Conservation (phyloP, 2,113 vertebrate genomes). For the Chinchilla lanigera region DNA sequence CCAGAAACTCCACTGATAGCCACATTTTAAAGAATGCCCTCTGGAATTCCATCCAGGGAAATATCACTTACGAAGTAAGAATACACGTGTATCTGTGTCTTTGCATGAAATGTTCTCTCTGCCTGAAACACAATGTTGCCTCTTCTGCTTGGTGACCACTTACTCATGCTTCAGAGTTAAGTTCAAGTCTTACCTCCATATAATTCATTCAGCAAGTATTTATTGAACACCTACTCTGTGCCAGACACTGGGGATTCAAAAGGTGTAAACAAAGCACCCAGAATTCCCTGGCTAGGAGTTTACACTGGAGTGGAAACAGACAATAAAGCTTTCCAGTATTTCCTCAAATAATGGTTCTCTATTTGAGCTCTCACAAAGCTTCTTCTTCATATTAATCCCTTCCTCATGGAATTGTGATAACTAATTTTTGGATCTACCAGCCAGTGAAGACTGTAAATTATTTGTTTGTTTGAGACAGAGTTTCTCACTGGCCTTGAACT, state of each 20-base stretch:
- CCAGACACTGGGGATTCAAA: neutral
- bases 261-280: neutral
- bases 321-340: neutral
- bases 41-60: slow-evolving; percentile 31
- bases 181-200: slow-evolving; percentile 1
- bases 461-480: neutral
- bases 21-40: neutral
- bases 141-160: neutral
- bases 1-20: neutral
- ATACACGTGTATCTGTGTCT: neutral
- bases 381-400: neutral
- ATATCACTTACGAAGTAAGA: slow-evolving; percentile 49
- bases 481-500: neutral
- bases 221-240: neutral
- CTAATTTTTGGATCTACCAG: neutral
- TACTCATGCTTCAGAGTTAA: slow-evolving; percentile 25
- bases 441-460: neutral
- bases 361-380: slow-evolving; percentile 39
- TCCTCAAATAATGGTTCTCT: neutral
- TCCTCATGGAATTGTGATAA: neutral
- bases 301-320: neutral
- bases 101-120: neutral
- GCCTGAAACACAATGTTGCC: neutral
- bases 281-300: neutral
- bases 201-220: slow-evolving; percentile 28